Evolutionary conservation across 2,888 invertebrate genomes (phyloP).

Genomic region (Conomelus anceps): DNA sequence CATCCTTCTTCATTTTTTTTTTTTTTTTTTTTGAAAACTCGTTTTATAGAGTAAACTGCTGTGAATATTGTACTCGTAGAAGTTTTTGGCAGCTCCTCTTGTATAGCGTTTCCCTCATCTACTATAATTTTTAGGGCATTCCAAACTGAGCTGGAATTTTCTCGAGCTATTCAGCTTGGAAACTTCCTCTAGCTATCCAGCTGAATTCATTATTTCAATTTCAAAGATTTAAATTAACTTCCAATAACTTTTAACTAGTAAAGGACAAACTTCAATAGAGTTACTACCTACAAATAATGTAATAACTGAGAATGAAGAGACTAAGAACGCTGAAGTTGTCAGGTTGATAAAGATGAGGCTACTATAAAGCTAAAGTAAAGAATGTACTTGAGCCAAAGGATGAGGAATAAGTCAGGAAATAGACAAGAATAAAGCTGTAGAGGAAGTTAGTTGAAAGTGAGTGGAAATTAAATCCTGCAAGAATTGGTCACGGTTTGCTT

Average conservation of each 20-base stretch:
- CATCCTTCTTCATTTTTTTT: no score
- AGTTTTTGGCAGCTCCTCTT: no score
- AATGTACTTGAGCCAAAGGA: not conserved
- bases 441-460: not conserved
- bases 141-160: no score
- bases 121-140: no score
- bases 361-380: not conserved
- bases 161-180: no score
- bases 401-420: not conserved
- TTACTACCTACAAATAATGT: not conserved
- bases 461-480: not conserved
- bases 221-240: no score
- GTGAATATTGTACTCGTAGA: no score
- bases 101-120: no score
- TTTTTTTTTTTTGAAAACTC: no score
- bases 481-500: not conserved
- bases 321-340: not conserved
- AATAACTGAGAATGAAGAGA: not conserved
- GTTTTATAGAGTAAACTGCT: no score
- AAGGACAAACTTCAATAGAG: not conserved
- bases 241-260: not conserved
- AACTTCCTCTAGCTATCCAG: no score
- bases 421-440: not conserved
- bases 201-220: no score
- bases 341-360: not conserved